Base-by-base conservation (phyloP, 2,113 vertebrate genomes). In the Hydrolagus affinis region DNA sequence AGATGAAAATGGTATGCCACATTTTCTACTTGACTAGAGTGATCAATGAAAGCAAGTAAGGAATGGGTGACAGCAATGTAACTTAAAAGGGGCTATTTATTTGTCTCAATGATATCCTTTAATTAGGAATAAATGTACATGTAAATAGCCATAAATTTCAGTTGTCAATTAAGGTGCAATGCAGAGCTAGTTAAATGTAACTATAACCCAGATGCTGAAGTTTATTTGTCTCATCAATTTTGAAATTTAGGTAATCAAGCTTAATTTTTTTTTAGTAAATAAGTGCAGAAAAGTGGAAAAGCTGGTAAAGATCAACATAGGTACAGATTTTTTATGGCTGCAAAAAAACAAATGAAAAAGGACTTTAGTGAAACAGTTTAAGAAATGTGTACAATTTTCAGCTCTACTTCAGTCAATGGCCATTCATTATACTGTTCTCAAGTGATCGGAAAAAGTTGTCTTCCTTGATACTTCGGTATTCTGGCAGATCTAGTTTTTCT, bases 381-480 rank as follows among this genome's bases (percentile, higher is more conserved):
- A 68, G 83, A 73, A 25, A 64, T 12, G 17, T 21, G 28, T 23
- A 68, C 32, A 76, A n/a, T 44, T 59, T 56, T 64, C 30, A 1
- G 44, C 59, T 77, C 56, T 59, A 86, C 23, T 88, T 91, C 87
- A 57, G 87, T 94, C 89, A 96, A 90, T 93, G 93, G 85, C 93
- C 93, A 69, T 98, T 98, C 75, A 92, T 88, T 88, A 94, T 92
- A 88, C 92, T 94, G 87, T 90, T 88, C 88, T 89, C 87, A 0
- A 88, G 76, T 14, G 90, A 88, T 83, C 89, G 94, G 90, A 97
- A 97, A 90, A 99, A 99, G 88, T 93, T 95, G 86, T 97, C 94
- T 10, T 95, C 93, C 90, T 93, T 96, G 83, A 97, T 88, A 90
- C 96, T 96, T 87, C 92, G 89, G 87, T 95, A 93, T 88, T 98